phyloP scores from a whole-genome alignment of 2,113 vertebrate species.

The Oncorhynchus tshawytscha region DNA sequence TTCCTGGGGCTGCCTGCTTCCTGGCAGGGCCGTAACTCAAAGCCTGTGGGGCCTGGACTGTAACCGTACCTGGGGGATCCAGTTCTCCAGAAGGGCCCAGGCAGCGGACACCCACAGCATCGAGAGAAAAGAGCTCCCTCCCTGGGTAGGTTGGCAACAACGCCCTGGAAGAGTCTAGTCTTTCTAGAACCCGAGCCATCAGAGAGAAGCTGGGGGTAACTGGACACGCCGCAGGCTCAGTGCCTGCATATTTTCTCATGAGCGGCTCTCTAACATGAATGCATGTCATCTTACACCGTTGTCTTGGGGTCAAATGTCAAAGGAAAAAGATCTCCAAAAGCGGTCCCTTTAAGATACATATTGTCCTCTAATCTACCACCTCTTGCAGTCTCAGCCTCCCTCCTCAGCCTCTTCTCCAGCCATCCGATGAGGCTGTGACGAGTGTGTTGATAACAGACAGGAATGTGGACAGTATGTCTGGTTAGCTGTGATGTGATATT shows the following conservation, averaged over 20 bases:
- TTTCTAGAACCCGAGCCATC: conserved; percentile 41
- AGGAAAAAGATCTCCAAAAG: too few relatives aligned
- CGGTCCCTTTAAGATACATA: neutral
- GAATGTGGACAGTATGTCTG: neutral
- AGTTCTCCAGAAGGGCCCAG: conserved; percentile 46
- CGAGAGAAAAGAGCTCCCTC: conserved; percentile 37
- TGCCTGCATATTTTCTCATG: too few relatives aligned
- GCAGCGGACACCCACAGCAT: conserved; percentile 4
- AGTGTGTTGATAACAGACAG: conserved; percentile 6
- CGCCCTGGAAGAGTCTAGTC: conserved; percentile 2
- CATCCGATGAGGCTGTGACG: neutral
- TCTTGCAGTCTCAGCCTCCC: neutral
- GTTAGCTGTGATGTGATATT: neutral
- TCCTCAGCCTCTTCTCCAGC: neutral
- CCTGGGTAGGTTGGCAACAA: conserved; percentile 32
- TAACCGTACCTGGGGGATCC: conserved; percentile 61
- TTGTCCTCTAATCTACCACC: neutral
- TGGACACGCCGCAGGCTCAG: conserved; percentile 3
- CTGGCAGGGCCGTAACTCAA: conserved; percentile 48
- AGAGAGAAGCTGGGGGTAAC: conserved; percentile 36
- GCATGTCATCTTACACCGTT: too few relatives aligned
- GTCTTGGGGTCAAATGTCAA: too few relatives aligned
- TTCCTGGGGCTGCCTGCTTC: conserved; percentile 30
- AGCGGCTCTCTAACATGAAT: too few relatives aligned
- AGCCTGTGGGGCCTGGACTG: conserved; percentile 45